Evolutionary conservation across 2,113 vertebrate species (phyloP).

Genomic region (Pao palembangensis): DNA sequence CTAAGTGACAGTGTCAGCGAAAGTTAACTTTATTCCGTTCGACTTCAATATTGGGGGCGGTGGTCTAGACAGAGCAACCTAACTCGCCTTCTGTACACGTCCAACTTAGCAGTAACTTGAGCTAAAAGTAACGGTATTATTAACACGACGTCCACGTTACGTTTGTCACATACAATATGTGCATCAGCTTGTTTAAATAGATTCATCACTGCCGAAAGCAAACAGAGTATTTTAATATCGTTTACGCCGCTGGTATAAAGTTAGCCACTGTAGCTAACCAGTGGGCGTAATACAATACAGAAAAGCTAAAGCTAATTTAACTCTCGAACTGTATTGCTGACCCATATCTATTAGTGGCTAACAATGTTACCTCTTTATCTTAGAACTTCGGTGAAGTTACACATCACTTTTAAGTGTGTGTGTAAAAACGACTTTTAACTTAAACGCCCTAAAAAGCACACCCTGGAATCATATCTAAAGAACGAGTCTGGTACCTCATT

Average conservation of each 20-base stretch:
- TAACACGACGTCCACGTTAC: neutral
- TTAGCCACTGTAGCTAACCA: slow-evolving; percentile 18
- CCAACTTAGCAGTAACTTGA: slow-evolving; percentile 2
- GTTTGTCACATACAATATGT: neutral
- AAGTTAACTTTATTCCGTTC: slow-evolving; percentile 24
- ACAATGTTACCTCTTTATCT: too few species aligned
- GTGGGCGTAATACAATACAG: slow-evolving; percentile 1
- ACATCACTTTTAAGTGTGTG: too few species aligned
- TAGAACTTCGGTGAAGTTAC: too few species aligned
- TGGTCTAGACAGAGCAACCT: slow-evolving; percentile 18
- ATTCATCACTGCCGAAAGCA: too few species aligned
- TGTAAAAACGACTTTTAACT: too few species aligned
- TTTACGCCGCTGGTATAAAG: neutral
- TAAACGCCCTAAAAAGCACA: too few species aligned
- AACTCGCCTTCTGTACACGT: slow-evolving; percentile 16
- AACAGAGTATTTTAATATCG: too few species aligned
- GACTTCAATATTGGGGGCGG: slow-evolving; percentile 35
- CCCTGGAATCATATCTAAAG: too few species aligned
- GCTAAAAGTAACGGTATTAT: neutral
- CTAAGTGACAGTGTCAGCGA: slow-evolving; percentile 26
- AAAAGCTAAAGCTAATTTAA: slow-evolving; percentile 26
- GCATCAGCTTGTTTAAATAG: too few species aligned
- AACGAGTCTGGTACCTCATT: too few species aligned
- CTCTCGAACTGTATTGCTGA: neutral
- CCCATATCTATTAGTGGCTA: neutral